phyloP scores from a whole-genome alignment of 2,888 invertebrate species.

The Amphimallon solstitiale region DNA sequence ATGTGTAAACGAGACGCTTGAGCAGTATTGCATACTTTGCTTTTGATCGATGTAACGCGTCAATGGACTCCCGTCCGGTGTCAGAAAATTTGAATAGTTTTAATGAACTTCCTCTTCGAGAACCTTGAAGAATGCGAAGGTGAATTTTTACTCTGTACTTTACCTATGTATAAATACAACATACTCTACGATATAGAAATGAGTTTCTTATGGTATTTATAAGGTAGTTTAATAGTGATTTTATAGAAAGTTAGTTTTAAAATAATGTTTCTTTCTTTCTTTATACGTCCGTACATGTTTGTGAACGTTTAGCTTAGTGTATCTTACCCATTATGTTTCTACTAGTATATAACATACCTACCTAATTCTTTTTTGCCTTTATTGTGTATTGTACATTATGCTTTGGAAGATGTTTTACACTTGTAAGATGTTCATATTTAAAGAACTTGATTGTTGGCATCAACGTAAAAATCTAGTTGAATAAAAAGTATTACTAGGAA shows the following conservation, averaged over 20 bases:
- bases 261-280: neutral
- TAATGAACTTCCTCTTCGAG: neutral
- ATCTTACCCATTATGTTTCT: too few species aligned
- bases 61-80: slow-evolving; percentile 3
- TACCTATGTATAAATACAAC: neutral
- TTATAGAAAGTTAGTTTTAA: slow-evolving; percentile 14
- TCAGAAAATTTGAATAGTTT: neutral
- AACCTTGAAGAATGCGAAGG: neutral
- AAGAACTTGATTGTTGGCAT: too few species aligned
- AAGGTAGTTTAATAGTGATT: slow-evolving; percentile 20
- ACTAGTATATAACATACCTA: too few species aligned
- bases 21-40: slow-evolving; percentile 16
- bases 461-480: too few species aligned
- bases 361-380: too few species aligned
- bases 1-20: slow-evolving; percentile 8
- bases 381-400: too few species aligned
- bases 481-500: too few species aligned
- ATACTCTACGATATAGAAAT: slow-evolving; percentile 20
- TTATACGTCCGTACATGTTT: too few species aligned
- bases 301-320: too few species aligned
- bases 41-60: slow-evolving; percentile 23
- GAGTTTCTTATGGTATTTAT: slow-evolving; percentile 33
- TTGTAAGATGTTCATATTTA: too few species aligned
- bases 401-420: too few species aligned
- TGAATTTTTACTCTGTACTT: slow-evolving; percentile 6